Evolutionary conservation across 2,113 vertebrate species (phyloP), one percentile per base, ranked within the genome.

Genomic region (Malaclemys terrapin): DNA sequence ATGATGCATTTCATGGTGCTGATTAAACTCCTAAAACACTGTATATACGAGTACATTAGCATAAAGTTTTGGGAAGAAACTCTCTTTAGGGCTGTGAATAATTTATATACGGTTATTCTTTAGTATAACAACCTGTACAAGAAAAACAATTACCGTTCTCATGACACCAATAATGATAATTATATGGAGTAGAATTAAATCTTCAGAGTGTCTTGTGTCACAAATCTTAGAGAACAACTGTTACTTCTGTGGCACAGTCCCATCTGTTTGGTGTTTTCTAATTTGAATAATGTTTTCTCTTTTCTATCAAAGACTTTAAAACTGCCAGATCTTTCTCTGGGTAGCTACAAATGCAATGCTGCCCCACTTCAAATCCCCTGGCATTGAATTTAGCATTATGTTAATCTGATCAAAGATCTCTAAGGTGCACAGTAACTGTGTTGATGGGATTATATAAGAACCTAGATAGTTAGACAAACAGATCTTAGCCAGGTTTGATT

Each of bases 21-120:
- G 42, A 78, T 91, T 89, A 91, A 79, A 85, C 6, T 49, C 38
- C 47, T 84, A n/a, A 76, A 85, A 52, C 75, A 93, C 27, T 93
- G 95, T 89, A 31, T 3, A 96, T 47, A 78, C 22, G 17, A 29
- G 31, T 80, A 5, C 25, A 8, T 69, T 69, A 56, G 8, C 38
- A 80, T 25, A n/a, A n/a, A 25, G 86, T 85, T 94, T 91, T 59
- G 79, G 76, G 88, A 89, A 79, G 20, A 91, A 91, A 84, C 24
- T 85, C 78, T 85, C 25, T 53, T 95, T 82, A 62, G 38, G 78
- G 78, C 49, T 87, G 31, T 20, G 79, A 81, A 72, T 72, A 72
- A 87, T 75, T 78, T 57, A n/a, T 12, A 42, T 81, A 2, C 2
- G 5, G 2, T 59, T 89, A 79, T 91, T 79, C 16, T 59, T 82